phyloP scores from a whole-genome alignment of 2,113 vertebrate species.

The Bambusicola thoracicus region DNA sequence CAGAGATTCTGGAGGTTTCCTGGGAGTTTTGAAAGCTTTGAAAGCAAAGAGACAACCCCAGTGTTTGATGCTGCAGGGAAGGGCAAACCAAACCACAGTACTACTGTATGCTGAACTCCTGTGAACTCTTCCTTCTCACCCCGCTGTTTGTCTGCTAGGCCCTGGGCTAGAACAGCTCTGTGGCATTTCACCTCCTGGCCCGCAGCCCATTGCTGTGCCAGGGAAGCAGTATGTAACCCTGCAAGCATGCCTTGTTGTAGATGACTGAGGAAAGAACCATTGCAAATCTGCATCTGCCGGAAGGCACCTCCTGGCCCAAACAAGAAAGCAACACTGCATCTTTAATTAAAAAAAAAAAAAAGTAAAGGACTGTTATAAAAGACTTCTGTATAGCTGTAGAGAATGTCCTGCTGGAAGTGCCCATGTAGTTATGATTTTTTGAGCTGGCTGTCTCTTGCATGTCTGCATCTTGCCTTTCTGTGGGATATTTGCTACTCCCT shows the following conservation, averaged over 20 bases:
- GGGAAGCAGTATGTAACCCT: background rate
- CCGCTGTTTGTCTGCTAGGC: conserved; percentile 2
- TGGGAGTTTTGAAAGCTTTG: background rate
- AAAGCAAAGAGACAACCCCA: fast-evolving
- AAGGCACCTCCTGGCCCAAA: background rate
- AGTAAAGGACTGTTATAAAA: background rate
- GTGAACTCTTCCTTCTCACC: background rate
- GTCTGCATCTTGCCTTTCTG: background rate
- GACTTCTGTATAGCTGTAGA: background rate
- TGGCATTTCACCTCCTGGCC: conserved; percentile 12
- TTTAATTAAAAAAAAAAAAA: too few relatives aligned
- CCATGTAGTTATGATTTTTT: background rate
- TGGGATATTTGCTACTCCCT: background rate
- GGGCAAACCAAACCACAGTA: background rate
- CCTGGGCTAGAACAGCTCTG: conserved; percentile 2
- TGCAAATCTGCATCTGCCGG: background rate
- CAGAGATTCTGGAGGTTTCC: fast-evolving
- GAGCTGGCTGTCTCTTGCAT: background rate
- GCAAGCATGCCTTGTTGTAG: background rate
- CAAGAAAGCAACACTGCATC: fast-evolving
- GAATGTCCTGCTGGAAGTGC: background rate
- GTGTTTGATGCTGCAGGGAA: background rate
- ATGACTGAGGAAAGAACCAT: background rate
- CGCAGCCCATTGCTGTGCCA: background rate
- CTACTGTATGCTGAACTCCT: background rate